phyloP scores from a whole-genome alignment of 2,113 vertebrate genomes.

The Speoplatyrhinus poulsoni region DNA sequence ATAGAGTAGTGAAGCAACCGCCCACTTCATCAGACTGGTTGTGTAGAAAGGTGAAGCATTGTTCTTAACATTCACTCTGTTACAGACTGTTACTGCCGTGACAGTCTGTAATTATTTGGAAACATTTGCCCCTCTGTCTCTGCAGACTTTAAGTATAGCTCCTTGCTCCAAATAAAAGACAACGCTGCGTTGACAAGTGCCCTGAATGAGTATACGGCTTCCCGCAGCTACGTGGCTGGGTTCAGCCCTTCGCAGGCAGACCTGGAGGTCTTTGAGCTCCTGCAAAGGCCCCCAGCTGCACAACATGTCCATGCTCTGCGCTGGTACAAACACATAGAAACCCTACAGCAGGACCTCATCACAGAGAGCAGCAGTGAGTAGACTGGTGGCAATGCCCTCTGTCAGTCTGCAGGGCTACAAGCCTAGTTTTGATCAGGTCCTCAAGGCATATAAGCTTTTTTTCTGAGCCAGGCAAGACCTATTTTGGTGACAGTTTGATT shows the following conservation, averaged over 20 bases:
- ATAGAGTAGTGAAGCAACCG: not conserved
- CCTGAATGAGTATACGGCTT: constrained; percentile 89
- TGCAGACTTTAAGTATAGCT: constrained; percentile 89
- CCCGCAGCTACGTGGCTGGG: constrained; percentile 93
- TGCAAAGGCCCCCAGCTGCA: constrained; percentile 82
- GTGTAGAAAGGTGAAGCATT: no score
- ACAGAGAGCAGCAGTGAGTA: constrained; percentile 90
- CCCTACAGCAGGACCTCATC: constrained; percentile 80
- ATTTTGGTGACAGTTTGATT: not conserved
- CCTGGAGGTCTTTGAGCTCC: constrained; percentile 83
- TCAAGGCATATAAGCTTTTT: not conserved
- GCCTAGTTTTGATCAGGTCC: constrained; percentile 1
- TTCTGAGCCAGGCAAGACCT: not conserved
- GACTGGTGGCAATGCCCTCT: constrained; percentile 37
- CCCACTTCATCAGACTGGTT: not conserved
- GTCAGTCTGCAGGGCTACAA: constrained; percentile 12
- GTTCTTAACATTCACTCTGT: no score
- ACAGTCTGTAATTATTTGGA: constrained; percentile 45
- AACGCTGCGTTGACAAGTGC: constrained; percentile 81
- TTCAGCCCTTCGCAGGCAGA: constrained; percentile 88
- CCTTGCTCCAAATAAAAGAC: constrained; percentile 87
- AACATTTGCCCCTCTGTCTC: constrained; percentile 81
- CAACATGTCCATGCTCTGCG: constrained; percentile 88
- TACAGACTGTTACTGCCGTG: not conserved
- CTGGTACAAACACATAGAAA: constrained; percentile 93